A percentile compares a stretch with the other conserved stretches of the same genome.
These are phyloP conservation scores for Glyphotaelius pellucidus DNA, from an alignment of 2,888 invertebrate genomes.

Conservation along the genomic window DNA sequence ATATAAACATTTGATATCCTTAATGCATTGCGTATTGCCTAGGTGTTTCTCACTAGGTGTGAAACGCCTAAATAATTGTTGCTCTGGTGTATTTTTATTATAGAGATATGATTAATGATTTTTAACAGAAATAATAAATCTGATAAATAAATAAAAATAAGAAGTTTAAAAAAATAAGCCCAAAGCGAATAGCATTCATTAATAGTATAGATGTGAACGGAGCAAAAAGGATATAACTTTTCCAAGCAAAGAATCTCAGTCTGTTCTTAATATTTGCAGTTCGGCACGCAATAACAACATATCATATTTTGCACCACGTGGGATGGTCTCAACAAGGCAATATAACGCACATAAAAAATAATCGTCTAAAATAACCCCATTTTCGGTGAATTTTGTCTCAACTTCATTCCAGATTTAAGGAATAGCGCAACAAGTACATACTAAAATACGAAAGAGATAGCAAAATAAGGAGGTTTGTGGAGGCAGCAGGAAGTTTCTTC, in stretches of 20 bases:
- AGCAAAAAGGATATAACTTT: no score
- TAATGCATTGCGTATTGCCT: no score
- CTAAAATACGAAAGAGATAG: constrained; percentile 23
- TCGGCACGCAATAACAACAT: background rate
- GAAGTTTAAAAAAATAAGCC: background rate
- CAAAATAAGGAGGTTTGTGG: background rate
- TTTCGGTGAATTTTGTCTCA: background rate
- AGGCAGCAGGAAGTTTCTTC: constrained; percentile 3
- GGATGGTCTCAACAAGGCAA: background rate
- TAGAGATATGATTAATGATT: no score
- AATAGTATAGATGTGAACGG: background rate
- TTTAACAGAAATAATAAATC: background rate
- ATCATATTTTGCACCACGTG: background rate
- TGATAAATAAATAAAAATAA: background rate
- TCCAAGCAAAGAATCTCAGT: background rate
- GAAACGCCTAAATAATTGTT: no score
- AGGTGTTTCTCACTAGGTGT: no score
- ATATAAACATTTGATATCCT: no score
- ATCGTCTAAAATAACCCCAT: background rate
- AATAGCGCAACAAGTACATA: constrained; percentile 39
- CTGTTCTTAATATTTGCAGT: background rate
- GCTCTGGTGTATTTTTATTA: no score
- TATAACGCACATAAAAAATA: background rate
- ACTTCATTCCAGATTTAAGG: background rate
- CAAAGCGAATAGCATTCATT: background rate